Evolutionary conservation across 2,113 vertebrate genomes (phyloP), one percentile per base, ranked within the genome.

Genomic region (Myxocyprinus asiaticus): DNA sequence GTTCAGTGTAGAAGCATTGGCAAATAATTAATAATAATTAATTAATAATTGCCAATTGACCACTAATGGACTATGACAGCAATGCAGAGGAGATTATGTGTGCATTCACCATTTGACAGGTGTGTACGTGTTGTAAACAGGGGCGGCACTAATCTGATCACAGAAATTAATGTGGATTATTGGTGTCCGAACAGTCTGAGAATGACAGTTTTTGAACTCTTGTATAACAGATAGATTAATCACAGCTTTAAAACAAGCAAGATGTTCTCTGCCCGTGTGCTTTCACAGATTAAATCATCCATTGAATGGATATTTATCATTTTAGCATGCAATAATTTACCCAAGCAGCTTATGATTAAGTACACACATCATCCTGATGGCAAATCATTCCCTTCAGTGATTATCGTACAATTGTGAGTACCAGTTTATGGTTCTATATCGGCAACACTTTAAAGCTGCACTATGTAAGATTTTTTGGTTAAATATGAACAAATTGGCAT

Each of bases 181-280:
- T 47, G 22, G 33, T 44, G 50, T 33, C 63, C 22, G 7, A n/a
- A n/a, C n/a, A n/a, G n/a, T n/a, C 15, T 75, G 48, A 61, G 62
- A 42, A 43, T 43, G 68, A n/a, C n/a, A n/a, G n/a, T n/a, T n/a
- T n/a, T n/a, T 68, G 66, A 76, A 14, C 56, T 7, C 61, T 81
- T 67, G 45, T 74, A 53, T 76, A 73, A 69, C 65, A 45, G 22
- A 81, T 63, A 59, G 22, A 67, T 76, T 67, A 62, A 76, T 74
- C 63, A 47, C 44, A 42, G 72, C n/a, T n/a, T n/a, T n/a, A n/a
- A n/a, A n/a, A n/a, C 15, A 45, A 50, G 12, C 61, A 0, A 15
- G 15, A 65, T 82, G 86, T 85, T 83, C 80, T 67, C 47, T 74
- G 63, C 78, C 62, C 78, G 79, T 53, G 5, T 76, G 84, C 81